Percentiles rank a stretch among this genome's conserved stretches.
Conservation (phyloP, 2,113 vertebrate genomes). For the Lethenteron reissneri region DNA sequence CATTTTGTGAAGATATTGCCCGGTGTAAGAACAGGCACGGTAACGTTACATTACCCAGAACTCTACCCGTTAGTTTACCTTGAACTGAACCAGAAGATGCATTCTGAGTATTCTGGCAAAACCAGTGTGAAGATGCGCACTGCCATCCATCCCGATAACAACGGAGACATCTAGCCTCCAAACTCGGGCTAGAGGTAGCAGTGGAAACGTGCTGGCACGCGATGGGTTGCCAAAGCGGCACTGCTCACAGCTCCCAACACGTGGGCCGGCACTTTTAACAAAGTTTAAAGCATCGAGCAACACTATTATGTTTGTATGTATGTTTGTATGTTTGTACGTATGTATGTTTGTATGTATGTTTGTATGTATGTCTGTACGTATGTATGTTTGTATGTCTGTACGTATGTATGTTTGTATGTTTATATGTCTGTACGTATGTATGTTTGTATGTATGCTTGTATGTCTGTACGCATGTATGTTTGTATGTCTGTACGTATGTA, state of each 20-base stretch:
- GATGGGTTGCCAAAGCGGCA: too few species aligned
- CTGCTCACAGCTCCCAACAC: not conserved
- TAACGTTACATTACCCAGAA: too few species aligned
- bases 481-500: not conserved
- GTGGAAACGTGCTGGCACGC: too few species aligned
- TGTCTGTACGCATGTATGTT: not conserved
- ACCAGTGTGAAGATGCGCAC: too few species aligned
- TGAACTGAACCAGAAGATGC: too few species aligned
- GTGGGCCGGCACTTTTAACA: not conserved
- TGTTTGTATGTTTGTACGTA: not conserved
- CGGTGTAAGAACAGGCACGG: too few species aligned
- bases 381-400: not conserved
- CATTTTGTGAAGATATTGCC: too few species aligned
- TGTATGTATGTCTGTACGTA: not conserved
- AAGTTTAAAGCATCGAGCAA: not conserved
- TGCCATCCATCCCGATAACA: too few species aligned
- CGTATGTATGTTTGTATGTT: not conserved
- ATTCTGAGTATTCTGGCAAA: too few species aligned
- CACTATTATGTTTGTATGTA: not conserved
- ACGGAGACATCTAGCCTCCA: too few species aligned
- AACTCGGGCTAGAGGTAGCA: too few species aligned
- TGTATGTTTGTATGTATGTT: not conserved
- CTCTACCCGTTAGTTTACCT: too few species aligned
- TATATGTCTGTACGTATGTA: not conserved
- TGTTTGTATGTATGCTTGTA: not conserved